These are phyloP conservation scores for Sciurus vulgaris DNA, from an alignment of 2,797 vertebrate species.

Conservation along the genomic window DNA sequence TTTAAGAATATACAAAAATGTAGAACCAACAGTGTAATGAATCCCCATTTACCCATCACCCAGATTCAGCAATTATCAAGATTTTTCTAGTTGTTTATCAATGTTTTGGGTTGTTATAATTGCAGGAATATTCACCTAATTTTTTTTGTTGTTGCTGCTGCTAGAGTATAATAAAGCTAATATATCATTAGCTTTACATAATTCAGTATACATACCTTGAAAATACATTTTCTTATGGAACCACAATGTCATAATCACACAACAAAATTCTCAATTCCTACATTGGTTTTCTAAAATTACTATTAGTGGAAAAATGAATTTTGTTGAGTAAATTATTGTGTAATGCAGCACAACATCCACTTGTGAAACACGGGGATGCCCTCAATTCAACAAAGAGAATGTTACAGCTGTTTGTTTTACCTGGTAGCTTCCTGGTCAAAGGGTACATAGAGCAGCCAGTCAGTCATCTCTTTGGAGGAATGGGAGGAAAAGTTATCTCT, in stretches of 20 bases:
- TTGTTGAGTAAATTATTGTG: background rate
- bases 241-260: background rate
- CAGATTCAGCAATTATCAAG: background rate
- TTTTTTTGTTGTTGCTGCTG: background rate
- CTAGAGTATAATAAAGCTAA: background rate
- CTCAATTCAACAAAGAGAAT: background rate
- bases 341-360: background rate
- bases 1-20: background rate
- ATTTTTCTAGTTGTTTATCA: background rate
- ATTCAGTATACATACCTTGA: background rate
- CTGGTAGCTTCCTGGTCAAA: background rate
- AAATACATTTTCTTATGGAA: constrained; percentile 22
- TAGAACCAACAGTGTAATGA: background rate
- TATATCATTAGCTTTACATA: background rate
- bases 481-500: background rate
- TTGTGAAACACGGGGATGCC: background rate
- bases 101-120: background rate
- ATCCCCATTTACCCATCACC: background rate
- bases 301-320: background rate
- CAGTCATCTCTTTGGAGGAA: background rate
- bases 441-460: background rate
- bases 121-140: background rate
- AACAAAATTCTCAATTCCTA: background rate
- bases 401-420: background rate
- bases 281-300: background rate